A percentile compares a stretch with the other conserved stretches of the same genome.
phyloP scores from a whole-genome alignment of 1,140 invertebrate genomes.

The Asobara japonica region DNA sequence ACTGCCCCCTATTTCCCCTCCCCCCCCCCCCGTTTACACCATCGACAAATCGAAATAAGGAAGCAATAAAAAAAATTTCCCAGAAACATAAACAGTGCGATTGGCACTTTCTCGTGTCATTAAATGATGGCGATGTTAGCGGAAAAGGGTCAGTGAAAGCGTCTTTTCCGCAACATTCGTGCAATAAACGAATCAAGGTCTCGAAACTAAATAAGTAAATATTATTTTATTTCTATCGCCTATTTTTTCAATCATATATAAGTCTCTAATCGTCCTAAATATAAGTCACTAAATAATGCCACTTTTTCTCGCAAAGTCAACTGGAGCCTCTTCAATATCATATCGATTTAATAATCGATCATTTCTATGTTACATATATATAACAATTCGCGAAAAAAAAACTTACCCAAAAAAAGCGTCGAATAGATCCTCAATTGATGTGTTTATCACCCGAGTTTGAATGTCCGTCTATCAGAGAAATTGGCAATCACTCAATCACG shows the following conservation, averaged over 20 bases:
- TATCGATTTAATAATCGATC: too few species aligned
- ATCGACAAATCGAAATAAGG: not conserved
- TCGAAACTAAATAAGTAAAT: too few species aligned
- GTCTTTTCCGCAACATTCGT: not conserved
- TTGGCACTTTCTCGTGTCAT: not conserved
- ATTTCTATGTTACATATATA: too few species aligned
- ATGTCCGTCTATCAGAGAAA: not conserved
- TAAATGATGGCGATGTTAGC: not conserved
- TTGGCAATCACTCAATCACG: too few species aligned
- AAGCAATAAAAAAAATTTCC: not conserved
- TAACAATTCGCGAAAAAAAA: not conserved
- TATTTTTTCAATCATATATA: too few species aligned
- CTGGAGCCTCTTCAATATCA: too few species aligned
- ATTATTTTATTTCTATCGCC: too few species aligned
- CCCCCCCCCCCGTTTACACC: not conserved
- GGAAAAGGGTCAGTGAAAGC: conserved; percentile 14
- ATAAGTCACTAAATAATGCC: not conserved
- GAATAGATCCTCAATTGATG: not conserved
- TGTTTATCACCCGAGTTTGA: not conserved
- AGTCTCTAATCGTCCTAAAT: too few species aligned
- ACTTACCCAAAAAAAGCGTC: not conserved
- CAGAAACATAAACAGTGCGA: not conserved
- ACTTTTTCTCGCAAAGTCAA: not conserved
- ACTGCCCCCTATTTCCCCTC: not conserved
- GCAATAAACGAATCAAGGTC: not conserved